phyloP scores from a whole-genome alignment of 2,113 vertebrate species.

The Dendropsophus ebraccatus region DNA sequence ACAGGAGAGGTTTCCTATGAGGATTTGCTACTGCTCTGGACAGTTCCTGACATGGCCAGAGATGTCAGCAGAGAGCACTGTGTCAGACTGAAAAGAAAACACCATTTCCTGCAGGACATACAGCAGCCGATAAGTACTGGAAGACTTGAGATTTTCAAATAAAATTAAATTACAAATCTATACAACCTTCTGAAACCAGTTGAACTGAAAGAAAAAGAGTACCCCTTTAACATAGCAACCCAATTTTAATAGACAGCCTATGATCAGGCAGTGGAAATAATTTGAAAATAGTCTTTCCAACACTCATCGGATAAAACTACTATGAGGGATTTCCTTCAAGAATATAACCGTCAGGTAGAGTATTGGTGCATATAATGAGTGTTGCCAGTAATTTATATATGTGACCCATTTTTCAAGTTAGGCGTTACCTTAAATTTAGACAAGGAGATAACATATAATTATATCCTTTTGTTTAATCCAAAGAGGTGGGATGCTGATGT shows the following conservation, averaged over 20 bases:
- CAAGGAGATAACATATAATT: neutral
- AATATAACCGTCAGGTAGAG: neutral
- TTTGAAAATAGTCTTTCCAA: neutral
- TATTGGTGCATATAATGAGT: neutral
- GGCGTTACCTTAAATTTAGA: neutral
- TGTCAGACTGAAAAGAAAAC: too few species aligned
- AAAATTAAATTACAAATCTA: too few species aligned
- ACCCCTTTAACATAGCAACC: neutral
- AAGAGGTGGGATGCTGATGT: neutral
- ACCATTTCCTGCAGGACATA: too few species aligned
- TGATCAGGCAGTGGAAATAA: neutral
- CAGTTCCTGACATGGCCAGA: too few species aligned
- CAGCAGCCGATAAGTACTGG: too few species aligned
- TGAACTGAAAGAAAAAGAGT: too few species aligned
- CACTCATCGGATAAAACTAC: neutral
- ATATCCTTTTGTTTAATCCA: constrained; percentile 3
- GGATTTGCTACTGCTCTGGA: too few species aligned
- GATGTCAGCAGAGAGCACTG: too few species aligned
- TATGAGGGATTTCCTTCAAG: neutral
- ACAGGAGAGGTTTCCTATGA: too few species aligned
- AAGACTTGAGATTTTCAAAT: too few species aligned
- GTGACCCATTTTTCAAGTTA: constrained; percentile 13
- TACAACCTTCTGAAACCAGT: too few species aligned
- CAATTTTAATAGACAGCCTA: neutral
- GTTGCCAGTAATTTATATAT: neutral